Percentiles rank a stretch among this genome's conserved stretches.
Conservation (phyloP, 2,113 vertebrate genomes). For the Accipiter virgatus region DNA sequence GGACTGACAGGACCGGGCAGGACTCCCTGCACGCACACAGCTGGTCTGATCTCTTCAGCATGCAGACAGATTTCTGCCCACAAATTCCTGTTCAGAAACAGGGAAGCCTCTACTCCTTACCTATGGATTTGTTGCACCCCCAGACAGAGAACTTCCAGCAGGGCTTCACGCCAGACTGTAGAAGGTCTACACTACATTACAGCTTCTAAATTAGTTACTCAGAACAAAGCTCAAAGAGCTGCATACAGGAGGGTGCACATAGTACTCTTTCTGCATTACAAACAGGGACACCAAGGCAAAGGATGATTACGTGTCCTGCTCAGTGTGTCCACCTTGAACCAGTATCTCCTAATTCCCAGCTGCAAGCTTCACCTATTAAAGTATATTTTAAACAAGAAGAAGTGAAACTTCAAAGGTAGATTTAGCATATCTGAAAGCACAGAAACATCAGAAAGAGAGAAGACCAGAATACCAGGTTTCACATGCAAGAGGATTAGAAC, state of each 20-base stretch:
- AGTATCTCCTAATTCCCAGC: not conserved
- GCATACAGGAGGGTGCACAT: fast-evolving
- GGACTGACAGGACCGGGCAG: not conserved
- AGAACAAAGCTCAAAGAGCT: not conserved
- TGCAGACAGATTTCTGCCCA: not conserved
- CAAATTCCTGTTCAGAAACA: not conserved
- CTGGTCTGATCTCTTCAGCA: not conserved
- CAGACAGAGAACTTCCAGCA: not conserved
- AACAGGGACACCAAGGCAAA: not conserved
- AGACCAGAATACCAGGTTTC: not conserved
- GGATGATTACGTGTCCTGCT: not conserved
- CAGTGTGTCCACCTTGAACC: not conserved
- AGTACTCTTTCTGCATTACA: not conserved
- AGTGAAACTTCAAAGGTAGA: not conserved
- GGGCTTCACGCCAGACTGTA: not conserved
- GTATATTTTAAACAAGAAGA: not conserved
- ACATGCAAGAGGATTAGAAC: not conserved
- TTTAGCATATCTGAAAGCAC: conserved; percentile 1
- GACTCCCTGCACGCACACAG: not conserved
- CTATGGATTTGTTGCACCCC: not conserved
- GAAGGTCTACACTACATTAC: not conserved
- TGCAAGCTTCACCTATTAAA: not conserved
- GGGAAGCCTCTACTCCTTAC: not conserved
- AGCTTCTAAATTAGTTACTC: not conserved
- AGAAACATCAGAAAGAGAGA: not conserved